These are phyloP conservation scores for Drosophila jambulina DNA, from an alignment of 1,140 invertebrate genomes.

Conservation along the genomic window DNA sequence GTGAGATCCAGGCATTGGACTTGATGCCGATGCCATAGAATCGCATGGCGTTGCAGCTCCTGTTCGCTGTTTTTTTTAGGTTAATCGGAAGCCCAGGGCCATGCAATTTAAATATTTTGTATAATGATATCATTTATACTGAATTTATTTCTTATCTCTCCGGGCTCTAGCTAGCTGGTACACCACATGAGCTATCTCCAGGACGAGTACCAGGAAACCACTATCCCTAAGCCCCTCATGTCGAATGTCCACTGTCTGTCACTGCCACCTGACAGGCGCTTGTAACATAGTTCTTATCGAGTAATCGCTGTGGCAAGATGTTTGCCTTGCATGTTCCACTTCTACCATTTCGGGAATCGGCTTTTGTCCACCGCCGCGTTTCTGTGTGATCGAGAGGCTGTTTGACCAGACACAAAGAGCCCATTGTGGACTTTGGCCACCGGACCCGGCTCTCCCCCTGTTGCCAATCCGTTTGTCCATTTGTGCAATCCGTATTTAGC, in stretches of 20 bases:
- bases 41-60: background rate
- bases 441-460: background rate
- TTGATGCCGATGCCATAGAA: conserved; percentile 7
- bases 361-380: conserved; percentile 8
- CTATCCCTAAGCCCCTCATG: background rate
- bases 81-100: background rate
- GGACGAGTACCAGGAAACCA: background rate
- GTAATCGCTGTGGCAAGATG: conserved; percentile 1
- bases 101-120: background rate
- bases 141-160: background rate
- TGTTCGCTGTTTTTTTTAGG: conserved; percentile 6
- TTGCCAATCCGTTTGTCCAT: conserved; percentile 42
- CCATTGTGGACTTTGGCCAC: conserved; percentile 23
- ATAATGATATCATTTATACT: background rate
- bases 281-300: conserved; percentile 20
- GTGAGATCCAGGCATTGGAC: conserved; percentile 5
- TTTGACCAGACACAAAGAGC: conserved; percentile 47
- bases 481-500: conserved; percentile 56
- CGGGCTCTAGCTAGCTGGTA: too few species aligned
- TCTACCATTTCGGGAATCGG: background rate
- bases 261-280: background rate
- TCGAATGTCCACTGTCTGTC: background rate
- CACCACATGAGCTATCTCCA: background rate
- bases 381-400: conserved; percentile 19
- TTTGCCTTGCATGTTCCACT: conserved; percentile 18